phyloP scores from a whole-genome alignment of 2,113 vertebrate genomes.

The Nycticebus coucang region DNA sequence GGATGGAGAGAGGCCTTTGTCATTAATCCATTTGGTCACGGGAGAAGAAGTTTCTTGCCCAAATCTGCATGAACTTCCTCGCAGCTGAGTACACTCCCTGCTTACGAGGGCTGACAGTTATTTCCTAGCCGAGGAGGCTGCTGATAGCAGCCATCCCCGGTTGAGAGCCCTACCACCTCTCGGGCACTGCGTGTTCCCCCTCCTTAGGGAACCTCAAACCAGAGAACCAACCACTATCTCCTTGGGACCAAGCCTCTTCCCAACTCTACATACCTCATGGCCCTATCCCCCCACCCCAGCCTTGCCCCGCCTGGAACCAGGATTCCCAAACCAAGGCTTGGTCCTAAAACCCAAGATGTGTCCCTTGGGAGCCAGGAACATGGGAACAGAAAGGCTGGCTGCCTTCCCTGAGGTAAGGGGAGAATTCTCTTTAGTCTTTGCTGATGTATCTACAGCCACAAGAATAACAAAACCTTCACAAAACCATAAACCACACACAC shows the following conservation, averaged over 20 bases:
- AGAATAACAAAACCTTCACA: neutral
- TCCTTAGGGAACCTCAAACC: neutral
- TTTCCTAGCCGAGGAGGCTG: neutral
- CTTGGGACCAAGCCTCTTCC: neutral
- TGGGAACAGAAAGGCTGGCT: neutral
- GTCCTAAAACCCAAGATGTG: neutral
- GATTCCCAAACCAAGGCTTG: neutral
- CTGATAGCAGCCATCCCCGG: neutral
- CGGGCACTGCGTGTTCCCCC: neutral
- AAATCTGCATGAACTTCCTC: no score
- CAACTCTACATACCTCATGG: neutral
- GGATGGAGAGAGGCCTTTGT: neutral
- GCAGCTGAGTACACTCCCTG: accelerated
- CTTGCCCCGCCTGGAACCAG: neutral
- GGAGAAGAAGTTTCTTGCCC: neutral
- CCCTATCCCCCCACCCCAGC: no score
- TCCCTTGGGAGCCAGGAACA: neutral
- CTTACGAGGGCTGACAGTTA: neutral
- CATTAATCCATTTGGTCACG: neutral
- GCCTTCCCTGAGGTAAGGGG: neutral
- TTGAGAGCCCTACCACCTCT: neutral
- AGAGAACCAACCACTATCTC: neutral
- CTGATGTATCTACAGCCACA: neutral
- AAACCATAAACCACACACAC: neutral
- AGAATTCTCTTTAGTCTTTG: neutral